These are phyloP conservation scores for Synanthedon andrenaeformis DNA, from an alignment of 2,888 invertebrate genomes.

Conservation along the genomic window DNA sequence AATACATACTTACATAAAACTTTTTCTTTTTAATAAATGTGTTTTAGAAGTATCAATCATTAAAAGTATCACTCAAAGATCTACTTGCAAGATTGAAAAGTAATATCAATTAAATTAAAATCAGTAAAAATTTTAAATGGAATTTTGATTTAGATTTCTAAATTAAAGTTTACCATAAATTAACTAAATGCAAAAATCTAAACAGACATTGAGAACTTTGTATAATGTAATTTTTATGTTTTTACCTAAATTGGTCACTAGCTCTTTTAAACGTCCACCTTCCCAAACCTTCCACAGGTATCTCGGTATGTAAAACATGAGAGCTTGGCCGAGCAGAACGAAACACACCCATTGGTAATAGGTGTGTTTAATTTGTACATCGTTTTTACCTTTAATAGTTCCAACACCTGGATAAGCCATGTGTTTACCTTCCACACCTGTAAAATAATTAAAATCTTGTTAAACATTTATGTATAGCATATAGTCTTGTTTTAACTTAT, in stretches of 20 bases:
- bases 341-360: conserved; percentile 83
- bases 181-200: too few relatives aligned
- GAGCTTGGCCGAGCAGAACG: conserved; percentile 74
- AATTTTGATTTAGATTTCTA: too few relatives aligned
- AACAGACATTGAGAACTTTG: too few relatives aligned
- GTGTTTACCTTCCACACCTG: conserved; percentile 59
- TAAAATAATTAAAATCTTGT: conserved; percentile 2
- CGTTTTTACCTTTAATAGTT: conserved; percentile 38
- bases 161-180: too few relatives aligned
- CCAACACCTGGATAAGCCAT: conserved; percentile 68
- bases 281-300: conserved; percentile 81
- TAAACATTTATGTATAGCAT: neutral
- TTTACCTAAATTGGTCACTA: conserved; percentile 71
- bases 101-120: too few relatives aligned
- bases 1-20: too few relatives aligned
- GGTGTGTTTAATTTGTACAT: conserved; percentile 67
- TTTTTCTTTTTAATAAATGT: too few relatives aligned
- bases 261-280: conserved; percentile 70
- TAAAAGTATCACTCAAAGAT: too few relatives aligned
- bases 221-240: too few relatives aligned
- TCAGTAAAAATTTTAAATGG: too few relatives aligned
- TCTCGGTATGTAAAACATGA: conserved; percentile 77
- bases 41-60: too few relatives aligned
- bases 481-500: neutral
- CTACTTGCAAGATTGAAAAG: too few relatives aligned